Evolutionary conservation across 2,888 invertebrate species (phyloP).

Genomic region (Calameuta idolon): DNA sequence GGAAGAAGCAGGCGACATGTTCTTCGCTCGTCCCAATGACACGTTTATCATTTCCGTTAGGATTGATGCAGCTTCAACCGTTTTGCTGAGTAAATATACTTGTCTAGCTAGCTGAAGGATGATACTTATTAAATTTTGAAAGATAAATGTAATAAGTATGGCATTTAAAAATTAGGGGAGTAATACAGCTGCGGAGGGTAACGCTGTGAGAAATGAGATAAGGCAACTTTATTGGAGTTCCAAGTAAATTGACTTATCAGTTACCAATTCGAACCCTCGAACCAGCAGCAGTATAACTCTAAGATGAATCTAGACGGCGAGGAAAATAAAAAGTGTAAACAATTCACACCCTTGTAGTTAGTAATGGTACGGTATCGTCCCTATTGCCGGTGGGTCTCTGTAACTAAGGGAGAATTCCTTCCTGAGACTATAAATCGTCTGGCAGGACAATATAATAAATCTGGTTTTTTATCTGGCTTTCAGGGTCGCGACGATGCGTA

Average conservation of each 20-base stretch:
- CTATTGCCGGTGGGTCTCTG: neutral
- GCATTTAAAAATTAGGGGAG: neutral
- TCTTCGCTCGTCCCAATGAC: neutral
- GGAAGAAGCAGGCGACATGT: neutral
- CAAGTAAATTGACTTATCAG: neutral
- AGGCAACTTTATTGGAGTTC: neutral
- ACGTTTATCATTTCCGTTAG: neutral
- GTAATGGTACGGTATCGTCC: neutral
- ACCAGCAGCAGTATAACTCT: neutral
- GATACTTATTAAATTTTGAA: neutral
- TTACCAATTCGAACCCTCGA: neutral
- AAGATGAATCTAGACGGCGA: neutral
- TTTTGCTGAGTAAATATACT: neutral
- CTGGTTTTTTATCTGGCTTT: constrained; percentile 2
- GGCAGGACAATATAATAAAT: constrained; percentile 4
- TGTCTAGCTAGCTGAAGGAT: neutral
- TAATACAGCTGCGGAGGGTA: neutral
- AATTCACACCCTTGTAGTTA: neutral
- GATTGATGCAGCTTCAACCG: neutral
- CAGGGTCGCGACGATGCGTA: constrained; percentile 28
- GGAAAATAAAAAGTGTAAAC: neutral
- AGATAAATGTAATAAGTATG: neutral
- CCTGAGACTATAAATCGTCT: neutral
- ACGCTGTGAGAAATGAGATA: neutral
- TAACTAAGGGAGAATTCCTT: neutral